Evolutionary conservation across 2,888 invertebrate genomes (phyloP).

Genomic region (Philereme vetulata): DNA sequence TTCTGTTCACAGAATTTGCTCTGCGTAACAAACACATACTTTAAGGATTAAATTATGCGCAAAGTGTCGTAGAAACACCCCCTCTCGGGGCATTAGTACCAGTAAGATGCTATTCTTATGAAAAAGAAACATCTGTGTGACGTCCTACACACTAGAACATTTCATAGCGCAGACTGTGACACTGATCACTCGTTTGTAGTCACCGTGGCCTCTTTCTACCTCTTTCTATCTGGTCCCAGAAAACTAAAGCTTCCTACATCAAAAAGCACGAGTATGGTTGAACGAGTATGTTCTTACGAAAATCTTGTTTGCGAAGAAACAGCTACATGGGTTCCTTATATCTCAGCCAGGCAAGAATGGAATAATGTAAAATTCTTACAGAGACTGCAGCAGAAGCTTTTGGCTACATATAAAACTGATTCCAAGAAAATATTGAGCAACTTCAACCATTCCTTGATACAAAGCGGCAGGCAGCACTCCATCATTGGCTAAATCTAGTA

Average conservation of each 20-base stretch:
- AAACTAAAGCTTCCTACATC: not conserved
- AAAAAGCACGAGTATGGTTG: no score
- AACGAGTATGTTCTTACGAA: no score
- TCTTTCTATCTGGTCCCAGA: no score
- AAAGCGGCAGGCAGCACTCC: constrained; percentile 10
- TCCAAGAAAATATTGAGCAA: not conserved
- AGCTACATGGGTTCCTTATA: constrained; percentile 1
- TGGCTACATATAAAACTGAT: constrained; percentile 1
- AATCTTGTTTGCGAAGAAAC: not conserved
- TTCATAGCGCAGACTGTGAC: not conserved
- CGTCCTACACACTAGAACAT: not conserved
- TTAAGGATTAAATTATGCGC: no score
- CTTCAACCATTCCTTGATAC: constrained; percentile 8
- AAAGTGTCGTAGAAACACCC: no score
- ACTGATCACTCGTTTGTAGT: not conserved
- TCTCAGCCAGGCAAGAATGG: constrained; percentile 2
- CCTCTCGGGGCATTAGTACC: constrained; percentile 34
- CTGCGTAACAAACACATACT: no score
- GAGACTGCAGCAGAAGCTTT: constrained; percentile 6
- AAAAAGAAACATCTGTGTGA: not conserved
- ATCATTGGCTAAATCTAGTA: not conserved
- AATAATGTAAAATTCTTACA: constrained; percentile 3
- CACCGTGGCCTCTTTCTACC: no score
- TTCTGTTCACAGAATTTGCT: constrained; percentile 25
- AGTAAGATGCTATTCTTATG: constrained; percentile 28